Conservation (phyloP, 2,797 vertebrate species). For the Lycodopsis pacificus region DNA sequence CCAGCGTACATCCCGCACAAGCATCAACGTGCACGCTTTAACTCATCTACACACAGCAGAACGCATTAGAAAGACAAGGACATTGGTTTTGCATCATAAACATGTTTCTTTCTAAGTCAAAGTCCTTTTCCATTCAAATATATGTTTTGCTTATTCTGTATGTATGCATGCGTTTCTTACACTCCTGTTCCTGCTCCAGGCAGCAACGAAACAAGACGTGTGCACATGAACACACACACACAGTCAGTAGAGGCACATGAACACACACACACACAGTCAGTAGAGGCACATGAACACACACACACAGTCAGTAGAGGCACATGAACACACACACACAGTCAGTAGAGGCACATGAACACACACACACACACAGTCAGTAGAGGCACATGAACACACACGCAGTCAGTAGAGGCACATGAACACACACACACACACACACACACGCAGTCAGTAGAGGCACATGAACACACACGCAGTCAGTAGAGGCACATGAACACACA, state of each 20-base stretch:
- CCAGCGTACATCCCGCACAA: background rate
- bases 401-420: too few relatives aligned
- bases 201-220: constrained; percentile 45
- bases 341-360: too few relatives aligned
- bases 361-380: too few relatives aligned
- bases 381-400: too few relatives aligned
- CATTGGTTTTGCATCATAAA: background rate
- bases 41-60: background rate
- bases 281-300: constrained; percentile 3
- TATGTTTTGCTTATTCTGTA: background rate
- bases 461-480: background rate
- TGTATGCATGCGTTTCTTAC: constrained; percentile 41
- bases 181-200: constrained; percentile 44
- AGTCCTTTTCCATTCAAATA: background rate
- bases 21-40: background rate
- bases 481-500: constrained; percentile 3
- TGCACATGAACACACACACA: constrained; percentile 13
- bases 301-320: background rate
- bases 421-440: too few relatives aligned
- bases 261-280: constrained; percentile 28
- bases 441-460: too few relatives aligned
- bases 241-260: background rate
- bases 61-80: background rate
- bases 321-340: background rate
- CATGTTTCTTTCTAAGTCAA: background rate